These are phyloP conservation scores for Drosophila sturtevanti DNA, from an alignment of 1,140 invertebrate genomes.

Conservation along the genomic window DNA sequence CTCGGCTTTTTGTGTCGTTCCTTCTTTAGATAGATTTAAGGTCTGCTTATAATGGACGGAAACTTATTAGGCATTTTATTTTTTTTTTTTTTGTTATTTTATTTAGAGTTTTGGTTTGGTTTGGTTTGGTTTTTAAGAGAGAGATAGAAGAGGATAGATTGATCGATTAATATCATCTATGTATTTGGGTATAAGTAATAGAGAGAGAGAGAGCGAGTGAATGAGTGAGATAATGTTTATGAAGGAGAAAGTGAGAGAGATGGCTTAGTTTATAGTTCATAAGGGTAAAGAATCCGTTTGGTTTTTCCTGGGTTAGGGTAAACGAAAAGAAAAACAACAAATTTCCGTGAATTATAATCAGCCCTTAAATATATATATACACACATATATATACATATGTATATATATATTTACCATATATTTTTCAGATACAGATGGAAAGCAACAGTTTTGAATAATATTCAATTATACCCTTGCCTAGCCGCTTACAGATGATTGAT, in stretches of 20 bases:
- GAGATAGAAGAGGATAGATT: conserved; percentile 20
- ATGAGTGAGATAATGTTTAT: conserved; percentile 14
- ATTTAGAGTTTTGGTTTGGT: conserved; percentile 52
- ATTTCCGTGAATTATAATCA: conserved; percentile 83
- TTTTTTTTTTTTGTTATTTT: conserved; percentile 31
- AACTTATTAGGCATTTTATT: conserved; percentile 81
- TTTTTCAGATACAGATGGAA: conserved; percentile 18
- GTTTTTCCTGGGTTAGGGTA: not conserved
- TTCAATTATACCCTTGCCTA: not conserved
- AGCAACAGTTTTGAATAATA: conserved; percentile 34
- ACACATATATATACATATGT: too few relatives aligned
- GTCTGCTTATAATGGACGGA: conserved; percentile 83
- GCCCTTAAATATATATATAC: conserved; percentile 81
- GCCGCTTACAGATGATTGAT: not conserved
- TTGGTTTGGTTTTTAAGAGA: conserved; percentile 41
- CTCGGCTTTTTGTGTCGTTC: conserved; percentile 16
- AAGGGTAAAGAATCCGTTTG: not conserved
- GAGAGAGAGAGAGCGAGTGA: conserved; percentile 16
- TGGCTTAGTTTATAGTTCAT: conserved; percentile 3
- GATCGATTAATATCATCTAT: conserved; percentile 27
- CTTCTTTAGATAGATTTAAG: conserved; percentile 76
- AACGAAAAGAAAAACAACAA: conserved; percentile 43
- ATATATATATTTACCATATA: conserved; percentile 15
- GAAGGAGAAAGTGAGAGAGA: conserved; percentile 9
- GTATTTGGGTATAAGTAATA: conserved; percentile 1